Percentiles rank a stretch among this genome's conserved stretches.
Conservation (phyloP, 2,888 invertebrate species). For the Meandrusa payeni region DNA sequence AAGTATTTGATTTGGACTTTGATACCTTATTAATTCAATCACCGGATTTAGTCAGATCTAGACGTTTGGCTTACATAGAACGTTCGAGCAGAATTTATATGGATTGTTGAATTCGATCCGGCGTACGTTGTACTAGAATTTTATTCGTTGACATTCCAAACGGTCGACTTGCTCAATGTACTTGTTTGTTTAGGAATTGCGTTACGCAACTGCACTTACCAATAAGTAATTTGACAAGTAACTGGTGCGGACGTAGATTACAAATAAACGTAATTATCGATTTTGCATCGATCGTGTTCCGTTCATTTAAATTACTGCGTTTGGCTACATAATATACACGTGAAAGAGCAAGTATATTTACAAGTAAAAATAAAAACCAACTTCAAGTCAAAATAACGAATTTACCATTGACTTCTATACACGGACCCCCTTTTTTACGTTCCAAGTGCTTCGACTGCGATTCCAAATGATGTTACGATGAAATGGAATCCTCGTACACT, state of each 20-base stretch:
- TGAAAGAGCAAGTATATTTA: too few species aligned
- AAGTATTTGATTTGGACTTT: slow-evolving; percentile 10
- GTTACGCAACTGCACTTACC: slow-evolving; percentile 9
- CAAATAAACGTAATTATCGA: slow-evolving; percentile 10
- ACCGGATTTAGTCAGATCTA: slow-evolving; percentile 6
- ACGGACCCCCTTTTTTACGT: too few species aligned
- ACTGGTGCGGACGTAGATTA: slow-evolving; percentile 11
- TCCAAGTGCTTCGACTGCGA: too few species aligned
- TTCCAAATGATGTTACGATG: too few species aligned
- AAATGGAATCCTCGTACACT: too few species aligned
- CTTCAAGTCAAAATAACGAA: too few species aligned
- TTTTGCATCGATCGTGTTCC: slow-evolving; percentile 1
- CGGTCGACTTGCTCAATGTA: slow-evolving; percentile 11
- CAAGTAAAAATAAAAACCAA: too few species aligned
- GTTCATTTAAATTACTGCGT: background rate
- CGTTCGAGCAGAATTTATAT: slow-evolving; percentile 8
- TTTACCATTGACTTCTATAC: too few species aligned
- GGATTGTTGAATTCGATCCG: slow-evolving; percentile 17
- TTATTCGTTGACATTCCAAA: slow-evolving; percentile 18
- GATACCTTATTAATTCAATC: slow-evolving; percentile 17
- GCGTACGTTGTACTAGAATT: slow-evolving; percentile 19
- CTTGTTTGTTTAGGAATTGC: slow-evolving; percentile 6
- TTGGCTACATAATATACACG: too few species aligned
- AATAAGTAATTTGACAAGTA: slow-evolving; percentile 15
- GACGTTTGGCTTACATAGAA: slow-evolving; percentile 4